Conservation (phyloP, 2,797 vertebrate genomes). For the Galago senegalensis region DNA sequence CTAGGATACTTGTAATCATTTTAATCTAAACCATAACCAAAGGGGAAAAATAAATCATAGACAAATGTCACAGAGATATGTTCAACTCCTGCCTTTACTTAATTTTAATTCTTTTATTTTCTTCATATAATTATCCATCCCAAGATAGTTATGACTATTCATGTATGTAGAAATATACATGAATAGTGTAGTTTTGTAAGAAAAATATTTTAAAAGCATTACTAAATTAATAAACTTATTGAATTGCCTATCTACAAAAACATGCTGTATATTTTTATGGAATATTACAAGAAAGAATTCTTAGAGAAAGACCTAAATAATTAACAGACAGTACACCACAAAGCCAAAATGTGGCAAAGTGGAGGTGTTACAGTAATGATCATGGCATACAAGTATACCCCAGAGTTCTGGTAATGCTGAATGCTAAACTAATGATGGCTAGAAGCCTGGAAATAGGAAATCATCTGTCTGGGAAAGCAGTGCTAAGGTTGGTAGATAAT, state of each 20-base stretch:
- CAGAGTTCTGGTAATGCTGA: not conserved
- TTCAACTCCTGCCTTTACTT: not conserved
- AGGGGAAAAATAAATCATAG: not conserved
- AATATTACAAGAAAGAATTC: not conserved
- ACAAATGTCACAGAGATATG: not conserved
- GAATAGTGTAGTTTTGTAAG: not conserved
- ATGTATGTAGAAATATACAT: not conserved
- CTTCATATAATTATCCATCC: not conserved
- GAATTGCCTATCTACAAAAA: not conserved
- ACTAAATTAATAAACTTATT: constrained; percentile 16
- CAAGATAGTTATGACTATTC: not conserved
- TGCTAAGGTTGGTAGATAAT: not conserved
- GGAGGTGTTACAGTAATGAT: not conserved
- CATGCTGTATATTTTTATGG: not conserved
- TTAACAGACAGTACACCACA: not conserved
- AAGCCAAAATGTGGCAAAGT: not conserved
- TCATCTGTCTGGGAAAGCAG: constrained; percentile 1
- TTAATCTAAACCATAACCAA: not conserved
- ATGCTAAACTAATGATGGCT: not conserved
- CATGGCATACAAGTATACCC: not conserved
- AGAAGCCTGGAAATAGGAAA: not conserved
- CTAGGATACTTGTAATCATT: not conserved
- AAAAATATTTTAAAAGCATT: not conserved
- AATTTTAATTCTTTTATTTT: constrained; percentile 18
- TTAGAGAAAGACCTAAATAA: not conserved